Base-by-base conservation (phyloP, 2,888 invertebrate species). In the Ectropis crepuscularia region DNA sequence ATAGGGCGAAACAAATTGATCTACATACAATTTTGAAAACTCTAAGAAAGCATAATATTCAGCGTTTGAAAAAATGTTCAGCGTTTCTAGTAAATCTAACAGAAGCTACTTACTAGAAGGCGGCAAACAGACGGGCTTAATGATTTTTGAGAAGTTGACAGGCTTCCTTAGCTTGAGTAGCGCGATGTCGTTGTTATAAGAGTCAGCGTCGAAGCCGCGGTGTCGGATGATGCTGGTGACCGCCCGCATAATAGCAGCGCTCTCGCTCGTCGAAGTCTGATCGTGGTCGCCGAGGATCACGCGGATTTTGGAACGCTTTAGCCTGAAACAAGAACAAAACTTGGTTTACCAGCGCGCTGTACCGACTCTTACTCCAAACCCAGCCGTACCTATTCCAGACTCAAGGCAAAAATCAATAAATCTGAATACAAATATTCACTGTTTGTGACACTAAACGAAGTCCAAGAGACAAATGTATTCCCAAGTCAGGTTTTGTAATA, bases 141-240 rank as follows among this genome's bases (percentile, higher is more conserved):
- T 95, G 68, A 95, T 95, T 85, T 96, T 96, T 0, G 96, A 95
- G 83, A 96, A 97, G 57, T 93, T 92, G 11, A 97, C 96, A 0
- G 97, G 95, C 81, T 96, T 97, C 39, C 97, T 91, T 12, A 97
- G 86, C 76, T 95, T 95, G 16, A 97, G 88, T 58, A 97, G 86
- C 0, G 97, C 97, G 55, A 97, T 96, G 80, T 97, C 97, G 82
- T 97, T 97, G 86, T 97, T 97, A 82, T 97, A 97, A 0, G 96
- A 96, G 77, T 97, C 96, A 2, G 96, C 95, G 82, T 97, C 97
- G 82, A 97, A 97, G 86, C 96, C 96, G 57, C 96, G 94, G 77
- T 97, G 97, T 28, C 96, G 94, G 53, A 97, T 95, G 61, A 97
- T 95, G 42, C 96, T 93, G 36, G 96, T 95, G 11, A 97, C 96